A percentile compares a stretch with the other conserved stretches of the same genome.
Conservation (phyloP, 2,888 invertebrate species). For the Polydesmus complanatus region DNA sequence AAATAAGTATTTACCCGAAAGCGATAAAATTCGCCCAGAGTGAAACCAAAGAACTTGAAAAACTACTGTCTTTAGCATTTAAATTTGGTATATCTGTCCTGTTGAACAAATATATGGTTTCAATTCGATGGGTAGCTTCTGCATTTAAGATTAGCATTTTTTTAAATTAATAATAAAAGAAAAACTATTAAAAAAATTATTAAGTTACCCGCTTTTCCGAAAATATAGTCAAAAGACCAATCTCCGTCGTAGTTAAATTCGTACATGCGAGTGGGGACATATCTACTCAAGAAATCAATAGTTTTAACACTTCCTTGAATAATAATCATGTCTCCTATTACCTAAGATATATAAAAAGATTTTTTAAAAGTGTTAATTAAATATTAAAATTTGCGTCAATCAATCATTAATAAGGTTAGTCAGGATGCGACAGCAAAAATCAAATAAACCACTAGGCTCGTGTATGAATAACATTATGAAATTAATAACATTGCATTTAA, state of each 20-base stretch:
- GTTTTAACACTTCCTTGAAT: background rate
- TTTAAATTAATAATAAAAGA: no score
- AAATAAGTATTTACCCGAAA: background rate
- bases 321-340: background rate
- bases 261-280: background rate
- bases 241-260: background rate
- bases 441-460: no score
- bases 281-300: background rate
- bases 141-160: no score
- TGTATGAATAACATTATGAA: no score
- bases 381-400: no score
- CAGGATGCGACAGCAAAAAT: no score
- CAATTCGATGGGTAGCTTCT: background rate
- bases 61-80: background rate
- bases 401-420: no score
- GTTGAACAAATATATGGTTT: background rate
- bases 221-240: background rate
- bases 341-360: no score
- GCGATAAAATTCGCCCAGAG: background rate
- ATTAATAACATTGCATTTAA: no score
- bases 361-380: no score
- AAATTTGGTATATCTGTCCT: background rate
- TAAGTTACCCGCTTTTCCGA: background rate
- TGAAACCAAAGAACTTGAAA: background rate
- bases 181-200: background rate